Base-by-base conservation (phyloP, 1,140 invertebrate species). In the Reticulitermes speratus region DNA sequence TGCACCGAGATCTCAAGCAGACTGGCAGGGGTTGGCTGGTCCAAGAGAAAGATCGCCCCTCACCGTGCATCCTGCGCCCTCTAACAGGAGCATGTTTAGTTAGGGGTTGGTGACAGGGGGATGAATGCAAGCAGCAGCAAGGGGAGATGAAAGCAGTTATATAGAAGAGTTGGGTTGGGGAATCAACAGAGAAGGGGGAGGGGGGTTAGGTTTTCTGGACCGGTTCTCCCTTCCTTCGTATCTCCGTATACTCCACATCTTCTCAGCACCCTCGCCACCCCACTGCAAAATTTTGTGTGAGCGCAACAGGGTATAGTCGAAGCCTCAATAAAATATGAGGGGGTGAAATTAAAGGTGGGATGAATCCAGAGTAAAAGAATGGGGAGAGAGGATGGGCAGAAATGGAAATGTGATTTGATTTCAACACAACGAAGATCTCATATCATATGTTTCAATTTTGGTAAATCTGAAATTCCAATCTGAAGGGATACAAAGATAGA, bases 341-440 rank as follows among this genome's bases (percentile, higher is more conserved):
- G 59, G 65, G 3, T 75, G n/a, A 75, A 75, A 75, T 75, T 75
- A 75, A 75, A 75, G 65, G n/a, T 75, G 14, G 65, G 25, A 30
- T 30, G 65, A 75, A 75, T 65, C 8, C 7, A 30, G 7, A 59
- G 55, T 14, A 23, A 59, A 59, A 59, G 55, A 59, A 23, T 19
- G 55, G 55, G 55, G 30, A 25, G 65, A 16, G 25, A 12, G n/a
- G 12, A 25, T 0, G 65, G 16, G n/a, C 14, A n/a, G 25, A 65
- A 30, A 75, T 75, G 65, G 65, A 75, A 75, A 75, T 75, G 65
- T 75, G 65, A 75, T 75, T 75, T 75, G 65, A 75, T 75, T 75
- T 75, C 65, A 75, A 75, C n/a, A 75, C 65, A 75, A 25, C 5
- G 65, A 75, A 75, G 65, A 30, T 30, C 65, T 75, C 65, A 9